Base-by-base conservation (phyloP, 2,113 vertebrate genomes). In the Calyptommatus sinebrachiatus region DNA sequence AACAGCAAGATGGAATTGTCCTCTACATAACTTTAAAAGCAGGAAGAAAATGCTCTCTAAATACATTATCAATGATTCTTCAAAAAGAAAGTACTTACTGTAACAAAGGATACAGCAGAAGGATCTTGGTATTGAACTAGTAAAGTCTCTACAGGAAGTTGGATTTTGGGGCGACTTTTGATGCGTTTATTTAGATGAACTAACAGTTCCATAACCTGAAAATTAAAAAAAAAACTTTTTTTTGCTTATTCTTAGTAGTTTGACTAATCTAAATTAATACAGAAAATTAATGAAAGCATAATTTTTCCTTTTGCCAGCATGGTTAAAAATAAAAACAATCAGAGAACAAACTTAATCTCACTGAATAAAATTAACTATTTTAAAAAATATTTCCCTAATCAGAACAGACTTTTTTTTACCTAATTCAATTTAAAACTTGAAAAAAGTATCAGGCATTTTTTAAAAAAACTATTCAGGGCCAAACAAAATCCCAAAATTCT, bases 101-200 rank as follows among this genome's bases (percentile, higher is more conserved):
- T 99, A 79, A 99, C 98, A 92, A 99, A 99, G 71, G 98, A 99
- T 35, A 98, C 97, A 0, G 98, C 98, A 48, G 98, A 95, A 80
- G 98, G 98, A 90, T 99, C 98, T 87, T 99, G 98, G 89, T 99
- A 99, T 66, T 99, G 98, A 71, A 99, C 97, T 82, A 99, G 88
- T 35, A 99, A 91, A 0, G 98, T 99, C 93, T 99, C 98, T 66
- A 99, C 98, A 1, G 98, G 98, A 18, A 99, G 95, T 67, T 99
- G 98, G 87, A 99, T 97, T 94, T 96, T 98, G 35, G 98, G 97
- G 41, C 98, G 93, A 90, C 98, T 99, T 93, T 99, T 99, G 84
- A 99, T 99, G 78, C 98, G 95, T 83, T 99, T 99, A 90, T 99
- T 99, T 82, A 99, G 79, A 83, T 99, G 98, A 84, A 99, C 98